Evolutionary conservation across 2,113 vertebrate species (phyloP).

Genomic region (Salvator merianae): DNA sequence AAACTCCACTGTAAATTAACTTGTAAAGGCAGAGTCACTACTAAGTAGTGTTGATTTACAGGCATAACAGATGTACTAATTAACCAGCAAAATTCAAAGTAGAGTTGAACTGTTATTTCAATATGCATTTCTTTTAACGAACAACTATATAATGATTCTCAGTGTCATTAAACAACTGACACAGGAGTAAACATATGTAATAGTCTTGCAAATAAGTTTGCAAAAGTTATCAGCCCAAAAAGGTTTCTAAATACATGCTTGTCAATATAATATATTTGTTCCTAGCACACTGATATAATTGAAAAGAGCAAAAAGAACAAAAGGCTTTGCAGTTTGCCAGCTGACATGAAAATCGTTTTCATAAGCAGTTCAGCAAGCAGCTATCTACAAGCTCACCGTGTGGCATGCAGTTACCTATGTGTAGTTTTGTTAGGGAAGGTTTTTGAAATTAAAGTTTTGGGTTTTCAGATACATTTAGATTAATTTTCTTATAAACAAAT

Average conservation of each 20-base stretch:
- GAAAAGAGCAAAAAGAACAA: background rate
- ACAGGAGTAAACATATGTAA: background rate
- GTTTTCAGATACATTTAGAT: background rate
- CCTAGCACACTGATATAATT: background rate
- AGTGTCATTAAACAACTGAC: background rate
- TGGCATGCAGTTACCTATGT: background rate
- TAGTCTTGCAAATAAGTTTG: slow-evolving; percentile 1
- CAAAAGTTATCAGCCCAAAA: background rate
- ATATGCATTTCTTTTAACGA: background rate
- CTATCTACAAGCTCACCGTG: background rate
- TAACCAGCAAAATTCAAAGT: background rate
- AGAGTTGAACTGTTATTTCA: background rate
- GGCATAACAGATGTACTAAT: too few relatives aligned
- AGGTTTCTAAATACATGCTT: too few relatives aligned
- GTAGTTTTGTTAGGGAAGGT: background rate
- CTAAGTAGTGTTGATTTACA: too few relatives aligned
- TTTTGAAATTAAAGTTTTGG: background rate
- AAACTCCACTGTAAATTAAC: background rate
- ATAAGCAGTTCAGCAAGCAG: background rate
- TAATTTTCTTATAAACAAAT: background rate
- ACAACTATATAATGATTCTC: background rate
- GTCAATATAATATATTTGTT: background rate
- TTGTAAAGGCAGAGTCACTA: background rate
- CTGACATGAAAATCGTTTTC: background rate
- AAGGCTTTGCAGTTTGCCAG: background rate